These are phyloP conservation scores for Parazoanthus swiftii DNA, from an alignment of 92 coral and sea anemone genomes.

Conservation along the genomic window DNA sequence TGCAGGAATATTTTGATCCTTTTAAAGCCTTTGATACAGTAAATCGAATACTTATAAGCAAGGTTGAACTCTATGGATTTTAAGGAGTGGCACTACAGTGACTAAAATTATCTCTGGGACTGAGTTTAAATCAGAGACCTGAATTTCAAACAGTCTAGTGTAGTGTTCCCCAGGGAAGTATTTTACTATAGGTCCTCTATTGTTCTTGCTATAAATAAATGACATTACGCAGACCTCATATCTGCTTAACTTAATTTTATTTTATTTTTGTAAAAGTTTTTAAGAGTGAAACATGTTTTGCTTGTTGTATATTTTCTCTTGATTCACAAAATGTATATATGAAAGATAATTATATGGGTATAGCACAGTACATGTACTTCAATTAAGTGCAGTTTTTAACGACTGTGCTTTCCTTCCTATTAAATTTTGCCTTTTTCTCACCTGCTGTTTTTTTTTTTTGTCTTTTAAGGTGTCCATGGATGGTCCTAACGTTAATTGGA, in stretches of 20 bases:
- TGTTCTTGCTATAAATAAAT: slow-evolving; percentile 24
- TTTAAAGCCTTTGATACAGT: slow-evolving; percentile 10
- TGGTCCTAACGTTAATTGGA: slow-evolving; percentile 23
- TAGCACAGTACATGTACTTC: slow-evolving; percentile 24
- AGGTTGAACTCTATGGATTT: slow-evolving; percentile 1
- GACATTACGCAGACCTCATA: slow-evolving; percentile 22
- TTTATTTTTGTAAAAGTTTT: slow-evolving; percentile 1
- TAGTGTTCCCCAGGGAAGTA: background rate
- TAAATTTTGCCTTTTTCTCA: slow-evolving; percentile 22
- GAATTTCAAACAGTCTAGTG: slow-evolving; percentile 12
- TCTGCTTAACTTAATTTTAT: no score
- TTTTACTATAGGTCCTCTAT: slow-evolving; percentile 17
- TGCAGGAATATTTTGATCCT: slow-evolving; percentile 22
- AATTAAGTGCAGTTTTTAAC: slow-evolving; percentile 19
- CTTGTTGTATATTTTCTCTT: slow-evolving; percentile 15
- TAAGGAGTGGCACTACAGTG: slow-evolving; percentile 3
- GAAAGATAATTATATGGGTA: slow-evolving; percentile 26
- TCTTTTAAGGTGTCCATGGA: slow-evolving; percentile 25
- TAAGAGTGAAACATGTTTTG: slow-evolving; percentile 19
- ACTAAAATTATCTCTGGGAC: slow-evolving; percentile 19
- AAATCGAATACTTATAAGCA: slow-evolving; percentile 24
- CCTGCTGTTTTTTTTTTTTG: slow-evolving; percentile 8
- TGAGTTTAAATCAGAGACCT: slow-evolving; percentile 15
- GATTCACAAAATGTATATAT: slow-evolving; percentile 29
- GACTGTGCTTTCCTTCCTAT: slow-evolving; percentile 26